A percentile compares a stretch with the other conserved stretches of the same genome.
These are phyloP conservation scores for Oceanodroma tethys DNA, from an alignment of 2,113 vertebrate species.

Conservation along the genomic window DNA sequence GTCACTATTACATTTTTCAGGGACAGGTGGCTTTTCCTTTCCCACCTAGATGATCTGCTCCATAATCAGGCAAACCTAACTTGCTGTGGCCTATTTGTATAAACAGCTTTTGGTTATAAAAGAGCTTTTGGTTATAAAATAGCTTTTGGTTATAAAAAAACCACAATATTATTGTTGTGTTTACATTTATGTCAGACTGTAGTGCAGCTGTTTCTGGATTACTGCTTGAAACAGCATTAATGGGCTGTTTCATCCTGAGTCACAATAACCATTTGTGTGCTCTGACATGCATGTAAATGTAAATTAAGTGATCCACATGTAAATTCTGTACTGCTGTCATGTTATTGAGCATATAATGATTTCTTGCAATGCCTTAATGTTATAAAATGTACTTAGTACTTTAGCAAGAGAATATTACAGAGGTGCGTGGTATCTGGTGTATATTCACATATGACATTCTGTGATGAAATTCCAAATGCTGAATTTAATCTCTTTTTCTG, in stretches of 20 bases:
- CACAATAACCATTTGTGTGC: conserved; percentile 18
- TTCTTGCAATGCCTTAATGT: not conserved
- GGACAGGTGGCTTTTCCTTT: not conserved
- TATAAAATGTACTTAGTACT: not conserved
- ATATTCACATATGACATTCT: not conserved
- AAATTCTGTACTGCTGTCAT: not conserved
- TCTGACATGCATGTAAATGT: not conserved
- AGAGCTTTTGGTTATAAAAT: not conserved
- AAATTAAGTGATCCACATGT: not conserved
- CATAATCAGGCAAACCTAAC: not conserved
- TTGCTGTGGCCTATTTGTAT: not conserved
- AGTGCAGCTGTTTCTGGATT: conserved; percentile 7
- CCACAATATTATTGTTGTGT: not conserved
- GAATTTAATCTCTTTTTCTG: not conserved
- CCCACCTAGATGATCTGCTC: not conserved
- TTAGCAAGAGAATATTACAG: not conserved
- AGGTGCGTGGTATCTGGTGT: not conserved
- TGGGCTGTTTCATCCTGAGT: not conserved
- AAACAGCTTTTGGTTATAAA: not conserved
- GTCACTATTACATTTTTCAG: not conserved
- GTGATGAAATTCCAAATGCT: not conserved
- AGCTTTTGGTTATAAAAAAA: not conserved
- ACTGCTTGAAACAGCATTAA: conserved; percentile 1
- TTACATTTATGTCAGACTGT: conserved; percentile 31
- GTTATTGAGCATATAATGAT: not conserved